Evolutionary conservation across 1,140 invertebrate genomes (phyloP).

Genomic region (Frieseomelitta varia): DNA sequence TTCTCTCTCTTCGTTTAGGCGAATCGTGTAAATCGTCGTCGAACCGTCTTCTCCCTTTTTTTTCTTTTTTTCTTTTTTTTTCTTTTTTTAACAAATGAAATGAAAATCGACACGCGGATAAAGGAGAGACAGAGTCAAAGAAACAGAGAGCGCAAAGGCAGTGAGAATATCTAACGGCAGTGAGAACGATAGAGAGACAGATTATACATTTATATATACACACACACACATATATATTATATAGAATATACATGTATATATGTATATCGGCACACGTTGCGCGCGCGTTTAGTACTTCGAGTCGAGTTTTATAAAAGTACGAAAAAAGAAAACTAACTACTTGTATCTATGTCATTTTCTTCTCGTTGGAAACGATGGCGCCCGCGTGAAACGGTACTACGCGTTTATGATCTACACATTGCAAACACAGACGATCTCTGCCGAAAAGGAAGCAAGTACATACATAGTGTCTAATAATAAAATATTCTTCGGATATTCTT

Average conservation of each 20-base stretch:
- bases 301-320: conserved; percentile 62
- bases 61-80: too few species aligned
- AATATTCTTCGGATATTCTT: conserved; percentile 47
- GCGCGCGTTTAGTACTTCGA: conserved; percentile 24
- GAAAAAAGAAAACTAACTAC: conserved; percentile 48
- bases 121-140: neutral
- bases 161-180: neutral
- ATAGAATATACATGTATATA: neutral
- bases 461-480: conserved; percentile 59
- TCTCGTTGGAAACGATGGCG: conserved; percentile 28
- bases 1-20: conserved; percentile 6
- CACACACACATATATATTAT: neutral
- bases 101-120: conserved; percentile 6
- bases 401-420: conserved; percentile 43
- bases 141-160: neutral
- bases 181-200: conserved; percentile 14
- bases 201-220: conserved; percentile 48
- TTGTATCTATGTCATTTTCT: conserved; percentile 9
- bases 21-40: conserved; percentile 32
- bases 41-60: conserved; percentile 1
- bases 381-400: conserved; percentile 18
- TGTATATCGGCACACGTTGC: conserved; percentile 38
- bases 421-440: conserved; percentile 54
- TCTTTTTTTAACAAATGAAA: neutral
- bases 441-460: conserved; percentile 56